phyloP scores from a whole-genome alignment of 53 echinoderm and acorn worm genomes.

The Mesocentrotus franciscanus region DNA sequence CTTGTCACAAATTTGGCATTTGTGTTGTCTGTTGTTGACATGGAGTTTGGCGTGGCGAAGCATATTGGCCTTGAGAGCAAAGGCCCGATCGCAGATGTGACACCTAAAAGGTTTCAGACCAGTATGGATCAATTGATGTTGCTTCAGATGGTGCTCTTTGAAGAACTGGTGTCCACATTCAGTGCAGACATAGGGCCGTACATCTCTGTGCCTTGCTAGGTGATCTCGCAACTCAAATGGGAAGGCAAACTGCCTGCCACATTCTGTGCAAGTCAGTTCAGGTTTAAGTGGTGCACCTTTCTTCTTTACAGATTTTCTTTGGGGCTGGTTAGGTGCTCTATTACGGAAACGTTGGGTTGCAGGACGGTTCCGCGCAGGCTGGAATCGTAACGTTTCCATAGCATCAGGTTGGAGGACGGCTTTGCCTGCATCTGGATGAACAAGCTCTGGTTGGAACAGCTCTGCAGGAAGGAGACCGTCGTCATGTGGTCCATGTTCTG shows the following conservation, averaged over 20 bases:
- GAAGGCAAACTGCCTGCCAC: slow-evolving; percentile 69
- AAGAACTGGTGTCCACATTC: slow-evolving; percentile 76
- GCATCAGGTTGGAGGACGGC: slow-evolving; percentile 63
- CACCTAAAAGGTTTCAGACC: slow-evolving; percentile 71
- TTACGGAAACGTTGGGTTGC: not conserved
- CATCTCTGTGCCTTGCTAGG: slow-evolving; percentile 67
- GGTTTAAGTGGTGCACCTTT: slow-evolving; percentile 57
- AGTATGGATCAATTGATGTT: slow-evolving; percentile 70
- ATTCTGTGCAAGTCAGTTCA: slow-evolving; percentile 67
- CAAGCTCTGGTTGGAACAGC: slow-evolving; percentile 60
- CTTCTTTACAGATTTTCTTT: slow-evolving; percentile 23
- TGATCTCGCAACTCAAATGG: slow-evolving; percentile 70
- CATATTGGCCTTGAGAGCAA: slow-evolving; percentile 70
- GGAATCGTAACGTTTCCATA: slow-evolving; percentile 57
- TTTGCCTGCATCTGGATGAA: slow-evolving; percentile 64
- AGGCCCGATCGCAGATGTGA: slow-evolving; percentile 67
- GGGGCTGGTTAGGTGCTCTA: not conserved
- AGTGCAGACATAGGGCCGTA: slow-evolving; percentile 67
- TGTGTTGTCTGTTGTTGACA: slow-evolving; percentile 64
- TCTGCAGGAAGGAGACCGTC: slow-evolving; percentile 60
- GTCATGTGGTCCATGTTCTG: slow-evolving; percentile 51
- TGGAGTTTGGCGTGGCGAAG: slow-evolving; percentile 66
- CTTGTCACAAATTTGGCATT: slow-evolving; percentile 69
- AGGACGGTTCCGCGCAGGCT: slow-evolving; percentile 31
- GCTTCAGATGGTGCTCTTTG: slow-evolving; percentile 69